Conservation (phyloP, 2,888 invertebrate species). For the Automeris io region DNA sequence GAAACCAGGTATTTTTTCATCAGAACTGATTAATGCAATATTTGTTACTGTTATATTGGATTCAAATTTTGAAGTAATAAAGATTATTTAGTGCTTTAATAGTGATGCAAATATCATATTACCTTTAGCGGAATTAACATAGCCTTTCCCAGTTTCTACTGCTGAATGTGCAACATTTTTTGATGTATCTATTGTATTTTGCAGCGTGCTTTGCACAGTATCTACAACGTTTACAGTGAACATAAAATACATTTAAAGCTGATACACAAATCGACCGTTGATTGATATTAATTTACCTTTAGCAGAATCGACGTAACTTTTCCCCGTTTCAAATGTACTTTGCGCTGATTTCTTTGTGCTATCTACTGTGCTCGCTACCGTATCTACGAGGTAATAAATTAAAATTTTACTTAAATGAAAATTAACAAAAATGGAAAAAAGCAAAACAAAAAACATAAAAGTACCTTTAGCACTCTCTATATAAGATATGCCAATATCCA, state of each 20-base stretch:
- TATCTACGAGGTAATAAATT: constrained; percentile 39
- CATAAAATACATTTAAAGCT: constrained; percentile 10
- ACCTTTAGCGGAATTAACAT: constrained; percentile 32
- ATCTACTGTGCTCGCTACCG: constrained; percentile 54
- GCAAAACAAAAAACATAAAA: constrained; percentile 9
- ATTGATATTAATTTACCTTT: constrained; percentile 39
- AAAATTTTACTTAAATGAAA: constrained; percentile 11
- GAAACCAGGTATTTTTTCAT: not conserved
- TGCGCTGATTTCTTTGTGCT: constrained; percentile 62
- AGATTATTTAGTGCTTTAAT: not conserved
- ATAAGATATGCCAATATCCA: constrained; percentile 46
- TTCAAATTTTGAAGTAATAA: not conserved
- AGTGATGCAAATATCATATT: constrained; percentile 3
- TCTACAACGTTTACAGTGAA: constrained; percentile 27
- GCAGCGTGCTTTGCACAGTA: constrained; percentile 31
- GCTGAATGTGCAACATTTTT: constrained; percentile 39
- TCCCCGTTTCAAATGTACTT: constrained; percentile 49
- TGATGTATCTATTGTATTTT: constrained; percentile 35
- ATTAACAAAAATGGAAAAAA: constrained; percentile 9
- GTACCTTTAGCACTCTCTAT: constrained; percentile 45
- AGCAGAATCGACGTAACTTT: constrained; percentile 45
- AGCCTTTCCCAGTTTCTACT: constrained; percentile 38
- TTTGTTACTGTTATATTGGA: too few species aligned
- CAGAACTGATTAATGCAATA: not conserved
- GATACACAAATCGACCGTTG: not conserved